Evolutionary conservation across 2,113 vertebrate genomes (phyloP).

Genomic region (Cromileptes altivelis): DNA sequence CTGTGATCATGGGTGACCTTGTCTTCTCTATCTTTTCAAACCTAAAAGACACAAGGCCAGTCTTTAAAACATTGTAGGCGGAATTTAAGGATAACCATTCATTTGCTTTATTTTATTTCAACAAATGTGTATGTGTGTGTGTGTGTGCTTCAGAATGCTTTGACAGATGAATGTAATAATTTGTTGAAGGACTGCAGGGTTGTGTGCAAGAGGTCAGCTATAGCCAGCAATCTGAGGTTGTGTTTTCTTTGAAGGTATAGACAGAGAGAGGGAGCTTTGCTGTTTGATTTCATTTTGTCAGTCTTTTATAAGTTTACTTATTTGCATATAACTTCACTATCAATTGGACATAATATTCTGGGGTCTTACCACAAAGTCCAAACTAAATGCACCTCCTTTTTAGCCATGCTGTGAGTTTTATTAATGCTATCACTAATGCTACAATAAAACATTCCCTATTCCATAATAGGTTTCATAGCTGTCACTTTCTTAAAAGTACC

Average conservation of each 20-base stretch:
- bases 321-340: neutral
- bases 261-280: neutral
- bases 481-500: neutral
- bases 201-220: constrained; percentile 24
- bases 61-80: constrained; percentile 51
- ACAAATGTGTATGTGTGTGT: neutral
- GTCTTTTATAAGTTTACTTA: neutral
- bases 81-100: constrained; percentile 62
- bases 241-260: constrained; percentile 7
- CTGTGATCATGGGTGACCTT: constrained; percentile 55
- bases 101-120: constrained; percentile 31
- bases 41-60: constrained; percentile 59
- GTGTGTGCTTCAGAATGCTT: constrained; percentile 18
- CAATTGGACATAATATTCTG: too few species aligned
- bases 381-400: neutral
- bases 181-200: neutral
- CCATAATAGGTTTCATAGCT: neutral
- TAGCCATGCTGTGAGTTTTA: neutral
- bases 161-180: constrained; percentile 39
- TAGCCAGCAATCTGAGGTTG: neutral
- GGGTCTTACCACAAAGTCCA: too few species aligned
- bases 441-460: neutral
- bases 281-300: neutral
- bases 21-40: constrained; percentile 62
- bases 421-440: neutral